Percentiles rank a stretch among this genome's conserved stretches.
These are phyloP conservation scores for Mola mola DNA, from an alignment of 2,113 vertebrate genomes.

Conservation along the genomic window DNA sequence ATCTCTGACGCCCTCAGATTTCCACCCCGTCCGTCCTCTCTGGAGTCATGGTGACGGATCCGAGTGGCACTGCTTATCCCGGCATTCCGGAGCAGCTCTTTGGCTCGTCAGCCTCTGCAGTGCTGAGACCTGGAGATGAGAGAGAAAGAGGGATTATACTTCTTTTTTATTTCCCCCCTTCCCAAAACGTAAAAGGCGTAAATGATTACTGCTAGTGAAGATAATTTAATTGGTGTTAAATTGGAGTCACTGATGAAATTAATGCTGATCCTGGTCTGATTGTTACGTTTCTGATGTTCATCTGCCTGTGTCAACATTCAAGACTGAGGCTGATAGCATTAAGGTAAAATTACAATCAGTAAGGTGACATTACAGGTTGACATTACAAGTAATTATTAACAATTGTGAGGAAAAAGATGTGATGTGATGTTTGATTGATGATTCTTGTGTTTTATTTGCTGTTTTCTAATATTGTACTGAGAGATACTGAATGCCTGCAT, in stretches of 20 bases:
- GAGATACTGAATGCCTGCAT: too few species aligned
- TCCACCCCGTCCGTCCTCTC: not conserved
- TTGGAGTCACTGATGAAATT: too few species aligned
- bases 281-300: too few species aligned
- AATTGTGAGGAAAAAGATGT: too few species aligned
- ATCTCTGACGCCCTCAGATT: not conserved
- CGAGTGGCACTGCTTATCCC: constrained; percentile 68
- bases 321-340: not conserved
- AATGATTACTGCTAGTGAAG: too few species aligned
- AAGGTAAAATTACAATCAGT: not conserved
- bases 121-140: constrained; percentile 58
- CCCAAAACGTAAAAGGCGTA: constrained; percentile 41
- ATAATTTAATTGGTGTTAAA: too few species aligned
- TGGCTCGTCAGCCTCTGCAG: constrained; percentile 59
- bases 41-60: constrained; percentile 52
- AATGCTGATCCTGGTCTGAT: too few species aligned
- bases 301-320: too few species aligned
- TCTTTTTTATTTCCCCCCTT: constrained; percentile 14
- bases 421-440: too few species aligned
- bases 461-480: too few species aligned
- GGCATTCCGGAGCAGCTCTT: constrained; percentile 63
- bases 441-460: too few species aligned
- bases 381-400: too few species aligned
- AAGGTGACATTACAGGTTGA: not conserved
- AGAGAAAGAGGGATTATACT: constrained; percentile 31